These are phyloP conservation scores for Melanargia galathea DNA, from an alignment of 2,888 invertebrate genomes.

Conservation along the genomic window DNA sequence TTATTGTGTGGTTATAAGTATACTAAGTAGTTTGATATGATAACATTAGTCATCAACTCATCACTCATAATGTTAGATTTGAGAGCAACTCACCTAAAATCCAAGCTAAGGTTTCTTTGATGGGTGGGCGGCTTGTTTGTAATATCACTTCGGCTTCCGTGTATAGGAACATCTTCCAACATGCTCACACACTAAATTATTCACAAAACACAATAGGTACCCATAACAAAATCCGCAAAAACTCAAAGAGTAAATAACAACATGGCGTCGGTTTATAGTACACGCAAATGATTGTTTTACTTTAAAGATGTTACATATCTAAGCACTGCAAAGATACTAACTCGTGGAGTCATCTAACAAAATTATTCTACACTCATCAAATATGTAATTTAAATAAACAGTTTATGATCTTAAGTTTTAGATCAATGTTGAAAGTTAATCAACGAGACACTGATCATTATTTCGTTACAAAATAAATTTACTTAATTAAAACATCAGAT, in stretches of 20 bases:
- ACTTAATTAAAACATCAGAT: no score
- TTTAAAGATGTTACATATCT: constrained; percentile 2
- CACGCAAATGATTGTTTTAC: constrained; percentile 37
- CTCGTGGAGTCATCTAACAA: neutral
- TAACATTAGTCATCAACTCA: constrained; percentile 5
- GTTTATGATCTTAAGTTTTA: neutral
- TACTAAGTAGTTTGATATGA: no score
- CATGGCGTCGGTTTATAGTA: constrained; percentile 66
- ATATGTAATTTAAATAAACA: neutral
- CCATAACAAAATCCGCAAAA: constrained; percentile 63
- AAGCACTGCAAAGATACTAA: constrained; percentile 5
- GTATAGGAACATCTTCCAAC: constrained; percentile 81
- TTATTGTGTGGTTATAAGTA: no score
- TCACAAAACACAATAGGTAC: constrained; percentile 69
- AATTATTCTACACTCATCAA: neutral
- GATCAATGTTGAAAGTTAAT: neutral
- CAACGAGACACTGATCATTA: no score
- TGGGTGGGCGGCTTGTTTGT: constrained; percentile 80
- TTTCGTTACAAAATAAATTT: no score
- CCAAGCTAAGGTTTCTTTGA: constrained; percentile 94
- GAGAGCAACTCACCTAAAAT: constrained; percentile 86
- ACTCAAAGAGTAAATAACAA: constrained; percentile 77
- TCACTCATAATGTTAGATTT: neutral
- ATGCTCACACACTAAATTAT: constrained; percentile 70
- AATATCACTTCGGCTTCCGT: constrained; percentile 72